A percentile compares a stretch with the other conserved stretches of the same genome.
phyloP scores from a whole-genome alignment of 2,888 invertebrate species.

The Melipona beecheii region DNA sequence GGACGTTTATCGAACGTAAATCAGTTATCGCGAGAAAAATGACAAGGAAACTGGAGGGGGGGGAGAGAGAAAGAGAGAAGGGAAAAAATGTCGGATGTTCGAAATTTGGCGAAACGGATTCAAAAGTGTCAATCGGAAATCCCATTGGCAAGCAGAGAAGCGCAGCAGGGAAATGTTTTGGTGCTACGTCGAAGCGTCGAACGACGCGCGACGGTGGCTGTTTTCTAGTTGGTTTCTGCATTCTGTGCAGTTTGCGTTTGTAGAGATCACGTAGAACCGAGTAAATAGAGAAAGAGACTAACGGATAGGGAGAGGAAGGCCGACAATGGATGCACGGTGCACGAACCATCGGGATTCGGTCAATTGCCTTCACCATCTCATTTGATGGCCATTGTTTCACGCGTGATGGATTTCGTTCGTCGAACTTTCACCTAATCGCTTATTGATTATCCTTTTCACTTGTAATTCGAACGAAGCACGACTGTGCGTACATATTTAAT shows the following conservation, averaged over 20 bases:
- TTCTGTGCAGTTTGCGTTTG: conserved; percentile 66
- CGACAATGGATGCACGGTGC: conserved; percentile 26
- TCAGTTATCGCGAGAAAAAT: no score
- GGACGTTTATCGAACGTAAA: no score
- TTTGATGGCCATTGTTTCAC: conserved; percentile 71
- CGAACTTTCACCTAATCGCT: conserved; percentile 40
- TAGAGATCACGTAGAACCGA: conserved; percentile 59
- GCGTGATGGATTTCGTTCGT: conserved; percentile 46
- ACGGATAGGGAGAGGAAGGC: conserved; percentile 34
- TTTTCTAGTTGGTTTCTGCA: conserved; percentile 66
- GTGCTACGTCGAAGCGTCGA: conserved; percentile 21
- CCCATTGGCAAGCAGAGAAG: conserved; percentile 33
- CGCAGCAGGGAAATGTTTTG: conserved; percentile 33
- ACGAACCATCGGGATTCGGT: conserved; percentile 57
- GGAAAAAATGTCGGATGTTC: not conserved
- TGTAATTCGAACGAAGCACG: not conserved
- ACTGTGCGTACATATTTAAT: not conserved
- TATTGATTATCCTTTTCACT: conserved; percentile 29
- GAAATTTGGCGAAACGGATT: conserved; percentile 17
- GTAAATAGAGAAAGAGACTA: conserved; percentile 57
- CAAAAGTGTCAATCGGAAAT: conserved; percentile 51
- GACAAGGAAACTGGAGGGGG: not conserved
- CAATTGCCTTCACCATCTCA: conserved; percentile 70
- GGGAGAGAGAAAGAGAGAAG: not conserved
- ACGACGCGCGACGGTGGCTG: conserved; percentile 43